Evolutionary conservation across 2,113 vertebrate species (phyloP), one percentile per base, ranked within the genome.

Genomic region (Galeopterus variegatus): DNA sequence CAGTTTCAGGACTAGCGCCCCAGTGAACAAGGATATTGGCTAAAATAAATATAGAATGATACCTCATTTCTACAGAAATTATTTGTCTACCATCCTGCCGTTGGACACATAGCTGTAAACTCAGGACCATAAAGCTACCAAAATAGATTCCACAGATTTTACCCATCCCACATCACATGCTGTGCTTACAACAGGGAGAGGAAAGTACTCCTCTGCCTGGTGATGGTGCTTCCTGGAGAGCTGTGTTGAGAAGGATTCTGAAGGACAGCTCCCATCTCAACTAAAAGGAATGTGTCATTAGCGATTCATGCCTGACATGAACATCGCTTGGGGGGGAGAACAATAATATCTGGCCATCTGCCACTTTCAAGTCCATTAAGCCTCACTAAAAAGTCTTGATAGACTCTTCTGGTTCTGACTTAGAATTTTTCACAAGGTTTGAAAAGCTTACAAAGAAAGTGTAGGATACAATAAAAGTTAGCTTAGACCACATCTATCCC

Each of bases 391-490:
- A 58, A 23, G 33, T 56, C 62, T 87, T 36, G 3, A 36, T 82
- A 50, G 69, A 90, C 64, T 86, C 54, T 52, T 58, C 36, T 75
- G 56, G 54, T 90, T 96, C 62, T 23, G 60, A n/a, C 60, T 89
- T 65, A 62, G 4, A 28, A 2, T 45, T 79, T 56, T 86, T 88
- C 70, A 26, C 60, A 83, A 77, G 62, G 31, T 58, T 90, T 85
- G 17, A 17, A 56, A 73, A 90, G 28, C 86, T 93, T 77, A 36
- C 28, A 28, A 82, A 45, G 45, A 60, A 36, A 87, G 33, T 65
- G 70, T 82, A 33, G 60, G 73, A n/a, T 62, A 2, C 45, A 64
- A 19, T 82, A 52, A 70, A 86, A 88, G 64, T 88, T 84, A 50
- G 33, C 89, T 81, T 18, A 56, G 67, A 45, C 67, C 81, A 41